phyloP scores from a whole-genome alignment of 2,888 invertebrate genomes.

The Tachina grossa region DNA sequence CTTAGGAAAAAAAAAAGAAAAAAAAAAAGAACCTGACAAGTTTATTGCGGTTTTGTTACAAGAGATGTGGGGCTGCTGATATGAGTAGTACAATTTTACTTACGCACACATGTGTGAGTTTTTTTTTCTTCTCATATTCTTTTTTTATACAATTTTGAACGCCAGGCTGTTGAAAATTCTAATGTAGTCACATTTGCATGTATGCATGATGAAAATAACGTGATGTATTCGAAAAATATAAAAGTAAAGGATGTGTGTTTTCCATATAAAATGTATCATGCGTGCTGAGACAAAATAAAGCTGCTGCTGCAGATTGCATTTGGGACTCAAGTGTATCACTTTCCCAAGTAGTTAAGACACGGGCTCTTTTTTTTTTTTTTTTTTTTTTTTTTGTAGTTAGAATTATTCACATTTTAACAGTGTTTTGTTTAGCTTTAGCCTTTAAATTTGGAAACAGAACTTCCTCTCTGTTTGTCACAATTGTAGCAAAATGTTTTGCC shows the following conservation, averaged over 20 bases:
- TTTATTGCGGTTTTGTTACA: slow-evolving; percentile 76
- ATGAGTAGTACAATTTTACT: slow-evolving; percentile 42
- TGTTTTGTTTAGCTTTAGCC: neutral
- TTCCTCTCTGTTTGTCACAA: slow-evolving; percentile 51
- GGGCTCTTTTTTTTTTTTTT: slow-evolving; percentile 19
- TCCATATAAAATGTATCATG: slow-evolving; percentile 58
- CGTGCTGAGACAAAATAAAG: slow-evolving; percentile 63
- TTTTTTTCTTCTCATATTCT: neutral
- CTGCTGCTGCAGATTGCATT: slow-evolving; percentile 67
- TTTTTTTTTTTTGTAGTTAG: neutral
- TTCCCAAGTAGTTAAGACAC: slow-evolving; percentile 19
- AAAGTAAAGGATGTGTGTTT: neutral
- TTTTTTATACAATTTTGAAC: slow-evolving; percentile 15
- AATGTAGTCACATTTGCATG: slow-evolving; percentile 76
- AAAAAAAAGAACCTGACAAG: slow-evolving; percentile 72
- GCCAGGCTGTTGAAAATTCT: slow-evolving; percentile 80
- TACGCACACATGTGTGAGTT: slow-evolving; percentile 58
- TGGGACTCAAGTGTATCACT: slow-evolving; percentile 58
- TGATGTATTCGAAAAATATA: slow-evolving; percentile 31
- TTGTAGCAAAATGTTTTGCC: slow-evolving; percentile 38
- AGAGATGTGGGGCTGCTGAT: slow-evolving; percentile 54
- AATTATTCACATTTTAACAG: slow-evolving; percentile 50
- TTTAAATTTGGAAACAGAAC: neutral
- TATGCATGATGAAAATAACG: slow-evolving; percentile 52
- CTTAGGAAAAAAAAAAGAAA: slow-evolving; percentile 56